Evolutionary conservation across 2,113 vertebrate species (phyloP), one percentile per base, ranked within the genome.

Genomic region (Heloderma charlesbogerti): DNA sequence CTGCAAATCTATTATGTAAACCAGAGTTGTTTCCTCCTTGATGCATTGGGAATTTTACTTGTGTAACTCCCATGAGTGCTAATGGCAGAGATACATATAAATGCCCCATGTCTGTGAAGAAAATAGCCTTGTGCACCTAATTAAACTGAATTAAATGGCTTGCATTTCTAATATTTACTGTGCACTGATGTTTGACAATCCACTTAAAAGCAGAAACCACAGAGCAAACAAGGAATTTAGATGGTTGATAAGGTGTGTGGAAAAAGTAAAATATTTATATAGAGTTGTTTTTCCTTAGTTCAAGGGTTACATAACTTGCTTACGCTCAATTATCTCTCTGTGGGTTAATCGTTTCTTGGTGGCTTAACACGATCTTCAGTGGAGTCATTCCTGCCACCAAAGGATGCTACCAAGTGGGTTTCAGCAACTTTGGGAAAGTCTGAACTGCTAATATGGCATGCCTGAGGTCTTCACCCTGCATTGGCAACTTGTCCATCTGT

Each of bases 1-100:
- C 95, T 96, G 96, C 95, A 97, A 95, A 97, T 97, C 95, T 97
- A 97, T 97, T 97, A 97, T 97, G 96, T 95, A 97, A 97, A 96
- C 92, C 87, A 93, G 96, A 96, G 95, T 95, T 97, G 94, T 96
- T 95, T 94, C 81, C 54, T 95, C 93, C 89, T 95, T 75, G 60
- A 10, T 93, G 93, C 97, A 88, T 1, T 67, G 93, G 95, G 94
- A 94, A 95, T 96, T 97, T 94, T 97, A 92, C 93, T 94, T 88
- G 0, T 94, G 92, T 95, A 97, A 96, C 95, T 88, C 90, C 94
- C 94, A 94, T 97, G 97, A 97, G 94, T 94, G 94, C 94, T 97
- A 96, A 97, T 96, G 96, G 96, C 94, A 96, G 94, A 96, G 96
- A 95, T 95, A 90, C 90, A 92, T 93, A 96, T 90, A 97, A 95